A percentile compares a stretch with the other conserved stretches of the same genome.
Conservation (phyloP, 2,888 invertebrate species). For the Zaprionus obscuricornis region DNA sequence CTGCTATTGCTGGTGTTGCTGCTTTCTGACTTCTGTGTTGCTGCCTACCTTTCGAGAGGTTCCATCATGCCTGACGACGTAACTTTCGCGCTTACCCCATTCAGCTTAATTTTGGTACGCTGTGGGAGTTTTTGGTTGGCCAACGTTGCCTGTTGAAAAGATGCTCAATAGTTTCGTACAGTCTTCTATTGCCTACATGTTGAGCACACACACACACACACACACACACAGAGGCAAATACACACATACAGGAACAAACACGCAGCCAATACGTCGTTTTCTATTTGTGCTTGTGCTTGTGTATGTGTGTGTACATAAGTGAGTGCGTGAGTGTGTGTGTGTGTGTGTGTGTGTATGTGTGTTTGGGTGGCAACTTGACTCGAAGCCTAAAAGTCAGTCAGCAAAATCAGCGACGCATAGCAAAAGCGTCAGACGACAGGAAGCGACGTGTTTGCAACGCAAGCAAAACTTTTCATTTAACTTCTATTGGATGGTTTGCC, state of each 20-base stretch:
- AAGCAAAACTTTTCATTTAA: slow-evolving; percentile 80
- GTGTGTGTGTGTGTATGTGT: slow-evolving; percentile 11
- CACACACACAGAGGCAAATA: slow-evolving; percentile 29
- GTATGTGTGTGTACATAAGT: slow-evolving; percentile 4
- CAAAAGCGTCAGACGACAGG: slow-evolving; percentile 70
- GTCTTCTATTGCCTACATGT: slow-evolving; percentile 15
- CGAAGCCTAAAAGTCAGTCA: slow-evolving; percentile 75
- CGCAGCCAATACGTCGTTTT: slow-evolving; percentile 13
- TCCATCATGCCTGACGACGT: slow-evolving; percentile 63
- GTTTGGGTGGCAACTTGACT: slow-evolving; percentile 56
- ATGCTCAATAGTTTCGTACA: slow-evolving; percentile 64
- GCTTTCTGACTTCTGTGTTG: slow-evolving; percentile 4
- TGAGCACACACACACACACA: slow-evolving; percentile 22
- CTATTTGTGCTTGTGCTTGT: background rate
- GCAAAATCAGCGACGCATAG: slow-evolving; percentile 76
- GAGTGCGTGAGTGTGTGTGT: slow-evolving; percentile 9
- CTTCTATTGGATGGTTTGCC: slow-evolving; percentile 56
- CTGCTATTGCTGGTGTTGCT: slow-evolving; percentile 12
- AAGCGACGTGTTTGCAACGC: slow-evolving; percentile 79
- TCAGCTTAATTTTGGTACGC: slow-evolving; percentile 63
- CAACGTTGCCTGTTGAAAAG: slow-evolving; percentile 65
- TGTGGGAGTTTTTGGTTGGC: slow-evolving; percentile 46
- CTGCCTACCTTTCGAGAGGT: slow-evolving; percentile 9
- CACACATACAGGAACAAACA: slow-evolving; percentile 29
- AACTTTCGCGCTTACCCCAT: slow-evolving; percentile 73